Conservation (phyloP, 2,797 vertebrate species). For the Lemur catta region DNA sequence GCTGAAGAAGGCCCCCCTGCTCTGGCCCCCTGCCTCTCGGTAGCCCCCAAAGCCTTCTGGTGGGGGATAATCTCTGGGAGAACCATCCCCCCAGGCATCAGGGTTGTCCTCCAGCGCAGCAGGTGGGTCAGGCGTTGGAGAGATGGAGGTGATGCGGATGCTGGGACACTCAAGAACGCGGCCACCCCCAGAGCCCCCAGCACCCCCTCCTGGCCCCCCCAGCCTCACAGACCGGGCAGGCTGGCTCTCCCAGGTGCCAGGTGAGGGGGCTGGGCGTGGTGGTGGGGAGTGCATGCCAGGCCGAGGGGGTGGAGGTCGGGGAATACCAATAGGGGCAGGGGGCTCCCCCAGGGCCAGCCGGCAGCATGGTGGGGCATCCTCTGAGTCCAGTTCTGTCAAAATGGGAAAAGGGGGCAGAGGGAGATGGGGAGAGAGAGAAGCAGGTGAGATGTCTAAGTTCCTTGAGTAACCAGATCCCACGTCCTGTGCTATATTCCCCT, state of each 20-base stretch:
- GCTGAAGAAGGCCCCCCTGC: conserved; percentile 86
- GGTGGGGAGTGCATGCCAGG: conserved; percentile 96
- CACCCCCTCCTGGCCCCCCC: conserved; percentile 60
- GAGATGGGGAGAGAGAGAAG: neutral
- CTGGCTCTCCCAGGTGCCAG: conserved; percentile 93
- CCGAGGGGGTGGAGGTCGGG: conserved; percentile 82
- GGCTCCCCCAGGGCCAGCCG: conserved; percentile 76
- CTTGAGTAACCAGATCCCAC: neutral
- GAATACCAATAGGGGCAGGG: conserved; percentile 78
- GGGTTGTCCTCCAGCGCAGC: conserved; percentile 79
- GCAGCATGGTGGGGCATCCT: conserved; percentile 78
- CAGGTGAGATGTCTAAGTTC: conserved; percentile 17
- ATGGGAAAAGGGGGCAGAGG: neutral
- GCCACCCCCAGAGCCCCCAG: conserved; percentile 85
- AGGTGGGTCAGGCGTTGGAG: conserved; percentile 85
- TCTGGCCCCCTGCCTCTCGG: conserved; percentile 86
- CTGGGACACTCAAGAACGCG: conserved; percentile 94
- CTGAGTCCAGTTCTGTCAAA: conserved; percentile 80
- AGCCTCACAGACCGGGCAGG: conserved; percentile 92
- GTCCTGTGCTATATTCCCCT: neutral
- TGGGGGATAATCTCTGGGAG: conserved; percentile 89
- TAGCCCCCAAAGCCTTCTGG: conserved; percentile 90
- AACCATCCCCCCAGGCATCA: conserved; percentile 87
- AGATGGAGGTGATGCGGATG: conserved; percentile 96
- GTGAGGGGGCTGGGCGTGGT: conserved; percentile 90